These are phyloP conservation scores for Diprion similis DNA, from an alignment of 1,140 invertebrate genomes.

Conservation along the genomic window DNA sequence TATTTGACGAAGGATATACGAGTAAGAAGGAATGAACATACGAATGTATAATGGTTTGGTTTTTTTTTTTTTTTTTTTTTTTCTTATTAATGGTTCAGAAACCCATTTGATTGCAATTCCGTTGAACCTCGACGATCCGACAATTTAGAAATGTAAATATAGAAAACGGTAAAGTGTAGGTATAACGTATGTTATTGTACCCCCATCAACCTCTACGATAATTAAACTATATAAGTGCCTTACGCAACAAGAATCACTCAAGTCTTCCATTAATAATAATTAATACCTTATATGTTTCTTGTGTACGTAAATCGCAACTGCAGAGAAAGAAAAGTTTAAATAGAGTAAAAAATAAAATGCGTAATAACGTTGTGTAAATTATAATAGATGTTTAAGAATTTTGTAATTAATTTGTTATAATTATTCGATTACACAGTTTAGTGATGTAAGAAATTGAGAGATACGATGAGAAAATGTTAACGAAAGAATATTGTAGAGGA, in stretches of 20 bases:
- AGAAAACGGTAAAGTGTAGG: constrained; percentile 27
- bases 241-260: constrained; percentile 62
- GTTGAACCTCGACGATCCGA: neutral
- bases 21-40: no score
- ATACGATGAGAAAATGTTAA: neutral
- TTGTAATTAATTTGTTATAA: constrained; percentile 1
- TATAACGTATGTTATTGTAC: constrained; percentile 32
- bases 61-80: no score
- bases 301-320: constrained; percentile 34
- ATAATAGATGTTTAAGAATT: neutral
- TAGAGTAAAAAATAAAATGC: neutral
- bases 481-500: neutral
- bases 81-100: no score
- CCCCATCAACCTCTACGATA: neutral
- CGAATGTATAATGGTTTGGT: no score
- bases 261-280: constrained; percentile 54
- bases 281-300: constrained; percentile 40
- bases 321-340: neutral
- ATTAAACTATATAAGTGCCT: constrained; percentile 56
- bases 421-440: neutral
- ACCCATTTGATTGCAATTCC: neutral
- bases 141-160: no score
- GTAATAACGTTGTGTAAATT: no score
- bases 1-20: no score
- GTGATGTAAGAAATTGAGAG: neutral